Percentiles rank a stretch among this genome's conserved stretches.
Conservation (phyloP, 1,140 invertebrate genomes). For the Hylaeus volcanicus region DNA sequence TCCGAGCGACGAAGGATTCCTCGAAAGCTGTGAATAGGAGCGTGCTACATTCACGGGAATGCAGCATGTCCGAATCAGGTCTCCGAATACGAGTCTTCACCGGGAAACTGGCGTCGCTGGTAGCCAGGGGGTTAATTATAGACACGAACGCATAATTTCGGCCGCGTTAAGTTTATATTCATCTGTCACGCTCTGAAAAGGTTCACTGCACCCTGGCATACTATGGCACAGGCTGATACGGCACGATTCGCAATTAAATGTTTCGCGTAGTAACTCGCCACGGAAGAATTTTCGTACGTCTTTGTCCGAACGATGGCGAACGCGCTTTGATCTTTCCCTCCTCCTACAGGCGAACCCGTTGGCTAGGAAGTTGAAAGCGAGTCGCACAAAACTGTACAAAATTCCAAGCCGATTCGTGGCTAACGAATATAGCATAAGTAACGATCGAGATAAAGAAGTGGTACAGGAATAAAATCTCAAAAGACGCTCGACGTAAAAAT, state of each 20-base stretch:
- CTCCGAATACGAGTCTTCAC: not conserved
- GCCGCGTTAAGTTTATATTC: conserved; percentile 55
- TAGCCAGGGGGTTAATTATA: conserved; percentile 58
- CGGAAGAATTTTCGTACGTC: not conserved
- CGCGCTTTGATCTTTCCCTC: conserved; percentile 21
- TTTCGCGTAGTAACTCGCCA: not conserved
- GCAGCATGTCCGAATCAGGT: conserved; percentile 6
- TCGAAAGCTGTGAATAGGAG: not conserved
- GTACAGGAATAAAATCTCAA: no score
- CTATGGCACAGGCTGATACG: conserved; percentile 38
- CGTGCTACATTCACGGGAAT: conserved; percentile 9
- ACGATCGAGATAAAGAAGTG: no score
- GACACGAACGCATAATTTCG: conserved; percentile 54
- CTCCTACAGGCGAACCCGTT: conserved; percentile 1
- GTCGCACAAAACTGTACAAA: no score
- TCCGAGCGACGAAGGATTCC: not conserved
- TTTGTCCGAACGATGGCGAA: not conserved
- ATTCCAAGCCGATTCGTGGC: no score
- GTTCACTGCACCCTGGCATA: conserved; percentile 56
- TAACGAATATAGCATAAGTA: no score
- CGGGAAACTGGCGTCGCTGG: conserved; percentile 4
- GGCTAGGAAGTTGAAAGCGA: conserved; percentile 3
- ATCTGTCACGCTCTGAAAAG: conserved; percentile 63
- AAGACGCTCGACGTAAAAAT: no score
- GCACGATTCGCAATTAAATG: conserved; percentile 32